Conservation (phyloP, 1,140 invertebrate species). For the Lineus longissimus region DNA sequence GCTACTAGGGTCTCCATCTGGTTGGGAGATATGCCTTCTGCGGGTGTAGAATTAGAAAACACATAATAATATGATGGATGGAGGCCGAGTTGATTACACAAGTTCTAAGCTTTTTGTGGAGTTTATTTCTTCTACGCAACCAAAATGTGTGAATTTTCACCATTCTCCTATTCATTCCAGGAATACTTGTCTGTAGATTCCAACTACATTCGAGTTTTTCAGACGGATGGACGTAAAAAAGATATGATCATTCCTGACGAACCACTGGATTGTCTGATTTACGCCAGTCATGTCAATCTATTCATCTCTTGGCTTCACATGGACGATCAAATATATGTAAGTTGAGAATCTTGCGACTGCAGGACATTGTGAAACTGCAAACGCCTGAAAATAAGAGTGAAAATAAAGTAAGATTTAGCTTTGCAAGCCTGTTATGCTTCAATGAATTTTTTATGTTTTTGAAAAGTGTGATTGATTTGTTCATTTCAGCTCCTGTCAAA, state of each 20-base stretch:
- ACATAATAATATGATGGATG: not conserved
- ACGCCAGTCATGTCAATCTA: slow-evolving; percentile 35
- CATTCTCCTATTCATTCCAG: slow-evolving; percentile 25
- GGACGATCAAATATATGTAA: slow-evolving; percentile 41
- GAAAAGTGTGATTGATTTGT: slow-evolving; percentile 9
- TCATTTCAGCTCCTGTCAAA: slow-evolving; percentile 39
- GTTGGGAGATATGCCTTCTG: not conserved
- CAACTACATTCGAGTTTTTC: slow-evolving; percentile 33
- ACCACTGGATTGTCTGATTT: slow-evolving; percentile 38
- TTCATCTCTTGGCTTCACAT: slow-evolving; percentile 44
- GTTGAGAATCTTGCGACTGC: slow-evolving; percentile 8
- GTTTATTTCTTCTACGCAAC: too few species aligned
- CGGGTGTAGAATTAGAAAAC: not conserved
- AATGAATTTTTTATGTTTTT: not conserved
- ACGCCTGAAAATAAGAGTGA: not conserved
- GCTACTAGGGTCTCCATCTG: not conserved
- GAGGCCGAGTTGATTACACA: too few species aligned
- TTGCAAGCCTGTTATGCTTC: not conserved
- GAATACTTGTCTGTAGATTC: slow-evolving; percentile 47
- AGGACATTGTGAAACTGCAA: not conserved
- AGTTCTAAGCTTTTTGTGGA: too few species aligned
- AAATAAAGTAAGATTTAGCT: not conserved
- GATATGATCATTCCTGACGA: slow-evolving; percentile 29
- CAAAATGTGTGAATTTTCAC: not conserved
- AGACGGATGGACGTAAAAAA: slow-evolving; percentile 41